Conservation (phyloP, 2,888 invertebrate genomes). For the Peribatodes rhomboidaria region DNA sequence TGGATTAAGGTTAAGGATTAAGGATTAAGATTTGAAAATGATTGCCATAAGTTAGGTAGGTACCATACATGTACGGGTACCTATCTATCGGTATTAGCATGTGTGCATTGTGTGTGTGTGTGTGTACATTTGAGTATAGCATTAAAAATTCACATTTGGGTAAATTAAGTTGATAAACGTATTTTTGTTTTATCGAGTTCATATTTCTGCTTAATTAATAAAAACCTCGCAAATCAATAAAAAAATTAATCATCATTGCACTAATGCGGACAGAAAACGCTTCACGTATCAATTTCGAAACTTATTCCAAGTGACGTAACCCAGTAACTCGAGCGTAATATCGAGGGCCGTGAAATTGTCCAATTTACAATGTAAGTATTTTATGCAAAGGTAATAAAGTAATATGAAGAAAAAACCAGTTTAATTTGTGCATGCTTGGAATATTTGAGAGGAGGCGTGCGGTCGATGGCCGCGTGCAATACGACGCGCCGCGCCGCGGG, state of each 20-base stretch:
- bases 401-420: constrained; percentile 81
- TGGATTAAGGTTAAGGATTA: too few relatives aligned
- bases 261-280: background rate
- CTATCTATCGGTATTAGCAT: too few relatives aligned
- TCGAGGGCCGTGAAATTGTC: constrained; percentile 25
- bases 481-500: constrained; percentile 51
- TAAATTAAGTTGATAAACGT: too few relatives aligned
- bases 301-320: constrained; percentile 32
- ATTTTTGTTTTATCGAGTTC: too few relatives aligned
- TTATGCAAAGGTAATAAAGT: constrained; percentile 79
- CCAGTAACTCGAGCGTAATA: constrained; percentile 41
- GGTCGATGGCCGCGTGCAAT: constrained; percentile 78
- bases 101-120: too few relatives aligned
- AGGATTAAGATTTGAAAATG: too few relatives aligned
- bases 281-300: constrained; percentile 19
- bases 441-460: constrained; percentile 82
- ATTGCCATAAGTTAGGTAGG: too few relatives aligned
- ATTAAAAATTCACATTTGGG: too few relatives aligned
- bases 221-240: background rate
- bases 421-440: constrained; percentile 85
- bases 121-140: too few relatives aligned
- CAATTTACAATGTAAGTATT: constrained; percentile 61
- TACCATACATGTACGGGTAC: too few relatives aligned
- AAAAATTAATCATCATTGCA: background rate
- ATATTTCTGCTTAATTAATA: too few relatives aligned